Evolutionary conservation across 2,797 vertebrate genomes (phyloP), one percentile per base, ranked within the genome.

Genomic region (Channallabes apus): DNA sequence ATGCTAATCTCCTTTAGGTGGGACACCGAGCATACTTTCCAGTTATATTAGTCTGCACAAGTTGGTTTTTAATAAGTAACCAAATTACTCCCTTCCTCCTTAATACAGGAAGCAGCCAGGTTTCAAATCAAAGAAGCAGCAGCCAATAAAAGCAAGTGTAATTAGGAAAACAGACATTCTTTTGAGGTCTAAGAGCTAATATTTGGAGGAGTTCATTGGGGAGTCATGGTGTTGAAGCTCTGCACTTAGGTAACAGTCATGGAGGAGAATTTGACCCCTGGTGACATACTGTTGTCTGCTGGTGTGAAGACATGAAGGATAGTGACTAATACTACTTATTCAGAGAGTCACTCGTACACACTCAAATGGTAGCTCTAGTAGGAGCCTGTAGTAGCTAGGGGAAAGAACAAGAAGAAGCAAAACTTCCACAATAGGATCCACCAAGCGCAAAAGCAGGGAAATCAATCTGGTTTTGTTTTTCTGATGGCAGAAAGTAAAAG

Each of bases 91-190:
- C 20, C 35, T 67, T 81, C 59, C 58, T 14, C 14, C 35, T 29
- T 68, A 76, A 68, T 82, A 72, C 35, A 58, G 71, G 20, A 27
- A 75, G 24, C 35, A 38, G 61, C 7, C 29, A 38, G 61, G 71
- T 61, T 86, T 82, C 11, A 29, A 41, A 12, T 69, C 38, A 71
- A 85, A 67, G 59, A 6, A 32, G 29, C 61, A 35, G 27, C 32
- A 41, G 46, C 24, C 79, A 85, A 56, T 56, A 6, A 72, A 20
- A 81, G 61, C 15, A 1, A n/a, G 76, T 14, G 72, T 80, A 61
- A 76, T 82, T 54, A 80, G 75, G 35, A 71, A n/a, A 76, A 38
- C 18, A 84, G 87, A 58, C 80, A 80, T 68, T 83, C 68, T 58
- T 51, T 29, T 64, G 32, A 72, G 54, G 18, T 22, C 32, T 27